Base-by-base conservation (phyloP, 1,140 invertebrate species). In the Himalopsyche phryganea region DNA sequence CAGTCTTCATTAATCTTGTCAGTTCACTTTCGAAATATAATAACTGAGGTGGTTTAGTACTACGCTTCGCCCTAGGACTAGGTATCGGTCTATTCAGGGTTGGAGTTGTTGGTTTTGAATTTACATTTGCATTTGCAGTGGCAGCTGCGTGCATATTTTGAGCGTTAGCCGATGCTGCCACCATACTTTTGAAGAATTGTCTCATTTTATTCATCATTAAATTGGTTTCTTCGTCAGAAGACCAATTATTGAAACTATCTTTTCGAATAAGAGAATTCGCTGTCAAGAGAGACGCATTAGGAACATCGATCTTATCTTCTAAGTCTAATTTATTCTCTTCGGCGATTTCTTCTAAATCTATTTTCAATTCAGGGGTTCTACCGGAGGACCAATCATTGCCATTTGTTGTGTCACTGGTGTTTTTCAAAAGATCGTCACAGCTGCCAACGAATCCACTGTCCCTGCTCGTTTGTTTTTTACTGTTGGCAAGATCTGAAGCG, bases 141-240 rank as follows among this genome's bases (percentile, higher is more conserved):
- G 42, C 58, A 9, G 53, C 58, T 1, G 48, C 40, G 19, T 49
- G 45, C 48, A 57, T 53, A 45, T 69, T 68, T 60, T 75, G 78
- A 0, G 81, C 80, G 66, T 83, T 85, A 4, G 81, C 80, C 0
- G 82, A 80, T 36, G 83, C 80, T 1, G 84, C 87, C 1, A 93
- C 84, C 80, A 93, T 87, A 17, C 89, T 91, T 71, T 92, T 93
- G 71, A 94, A 93, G 69, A 94, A 92, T 62, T 92, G 89, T 2
- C 90, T 78, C 89, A 94, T 92, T 76, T 93, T 94, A 7, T 87
- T 90, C 91, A 95, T 94, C 91, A 95, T 94, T 6, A 94, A 71
- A 71, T 95, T 95, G 0, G 92, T 94, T 74, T 94, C 92, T 69
- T 94, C 91, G 68, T 94, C 91, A 0, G 91, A 93, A 40, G 90